phyloP scores from a whole-genome alignment of 2,797 vertebrate species.

The Carduelis carduelis region DNA sequence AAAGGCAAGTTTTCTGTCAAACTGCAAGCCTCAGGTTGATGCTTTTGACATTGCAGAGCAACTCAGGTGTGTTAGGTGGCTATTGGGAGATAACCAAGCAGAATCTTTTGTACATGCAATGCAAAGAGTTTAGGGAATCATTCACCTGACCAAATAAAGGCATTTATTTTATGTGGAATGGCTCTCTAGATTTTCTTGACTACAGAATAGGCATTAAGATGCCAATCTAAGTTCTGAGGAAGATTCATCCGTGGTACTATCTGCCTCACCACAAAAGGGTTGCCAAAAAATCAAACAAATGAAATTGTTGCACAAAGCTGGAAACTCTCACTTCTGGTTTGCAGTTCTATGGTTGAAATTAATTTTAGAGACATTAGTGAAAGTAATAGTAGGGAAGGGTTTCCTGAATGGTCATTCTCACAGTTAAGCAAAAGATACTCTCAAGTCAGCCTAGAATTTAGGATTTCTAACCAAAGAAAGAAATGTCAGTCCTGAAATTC shows the following conservation, averaged over 20 bases:
- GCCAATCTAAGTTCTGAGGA: not conserved
- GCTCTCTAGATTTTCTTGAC: not conserved
- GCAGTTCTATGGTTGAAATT: not conserved
- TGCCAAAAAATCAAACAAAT: not conserved
- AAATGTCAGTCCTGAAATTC: not conserved
- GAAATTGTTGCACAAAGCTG: not conserved
- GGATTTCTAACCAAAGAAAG: not conserved
- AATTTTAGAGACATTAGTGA: not conserved
- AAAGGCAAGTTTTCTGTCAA: not conserved
- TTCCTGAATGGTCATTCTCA: not conserved
- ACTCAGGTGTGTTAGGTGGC: not conserved
- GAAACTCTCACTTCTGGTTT: not conserved
- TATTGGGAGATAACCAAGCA: fast-evolving
- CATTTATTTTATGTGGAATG: not conserved
- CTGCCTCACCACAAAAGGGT: not conserved
- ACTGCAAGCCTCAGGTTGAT: not conserved
- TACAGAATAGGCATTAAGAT: not conserved
- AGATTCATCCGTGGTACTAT: not conserved
- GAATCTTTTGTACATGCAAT: not conserved
- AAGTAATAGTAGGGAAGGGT: not conserved
- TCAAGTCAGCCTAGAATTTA: not conserved
- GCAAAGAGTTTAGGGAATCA: not conserved
- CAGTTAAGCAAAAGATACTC: not conserved
- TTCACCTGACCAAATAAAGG: not conserved
- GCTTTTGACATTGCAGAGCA: not conserved